Evolutionary conservation across 2,888 invertebrate genomes (phyloP).

Genomic region (Conus canariensis): DNA sequence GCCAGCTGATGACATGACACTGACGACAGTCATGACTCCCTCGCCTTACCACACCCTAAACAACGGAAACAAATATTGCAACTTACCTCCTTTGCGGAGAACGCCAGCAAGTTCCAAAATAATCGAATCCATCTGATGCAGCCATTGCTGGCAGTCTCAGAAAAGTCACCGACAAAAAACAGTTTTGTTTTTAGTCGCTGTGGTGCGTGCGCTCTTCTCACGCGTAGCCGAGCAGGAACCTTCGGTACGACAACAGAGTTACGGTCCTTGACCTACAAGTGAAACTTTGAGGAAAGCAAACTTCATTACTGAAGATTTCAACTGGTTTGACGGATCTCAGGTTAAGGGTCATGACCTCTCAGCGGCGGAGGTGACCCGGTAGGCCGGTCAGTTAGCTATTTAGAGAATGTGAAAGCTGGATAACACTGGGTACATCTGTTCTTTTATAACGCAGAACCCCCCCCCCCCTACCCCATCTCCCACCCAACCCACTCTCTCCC

Average conservation of each 20-base stretch:
- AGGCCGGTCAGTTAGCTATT: too few species aligned
- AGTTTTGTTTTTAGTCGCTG: not conserved
- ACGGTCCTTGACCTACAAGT: not conserved
- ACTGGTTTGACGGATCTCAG: too few species aligned
- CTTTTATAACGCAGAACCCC: too few species aligned
- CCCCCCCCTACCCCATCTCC: too few species aligned
- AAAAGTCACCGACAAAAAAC: not conserved
- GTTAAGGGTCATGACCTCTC: too few species aligned
- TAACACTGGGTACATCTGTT: too few species aligned
- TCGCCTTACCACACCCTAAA: too few species aligned
- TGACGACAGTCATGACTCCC: too few species aligned
- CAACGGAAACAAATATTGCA: not conserved
- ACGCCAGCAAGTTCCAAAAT: slow-evolving; percentile 25
- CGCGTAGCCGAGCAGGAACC: not conserved
- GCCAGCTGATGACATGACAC: too few species aligned
- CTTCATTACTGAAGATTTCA: slow-evolving; percentile 7
- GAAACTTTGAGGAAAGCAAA: not conserved
- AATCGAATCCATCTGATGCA: slow-evolving; percentile 10
- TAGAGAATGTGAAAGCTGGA: too few species aligned
- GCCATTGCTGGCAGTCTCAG: not conserved
- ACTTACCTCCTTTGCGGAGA: slow-evolving; percentile 4
- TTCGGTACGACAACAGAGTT: not conserved
- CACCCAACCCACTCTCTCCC: not conserved
- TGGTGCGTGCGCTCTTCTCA: not conserved
- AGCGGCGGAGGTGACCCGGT: too few species aligned